Conservation (phyloP, 2,113 vertebrate genomes). For the Sinocyclocheilus rhinocerous region DNA sequence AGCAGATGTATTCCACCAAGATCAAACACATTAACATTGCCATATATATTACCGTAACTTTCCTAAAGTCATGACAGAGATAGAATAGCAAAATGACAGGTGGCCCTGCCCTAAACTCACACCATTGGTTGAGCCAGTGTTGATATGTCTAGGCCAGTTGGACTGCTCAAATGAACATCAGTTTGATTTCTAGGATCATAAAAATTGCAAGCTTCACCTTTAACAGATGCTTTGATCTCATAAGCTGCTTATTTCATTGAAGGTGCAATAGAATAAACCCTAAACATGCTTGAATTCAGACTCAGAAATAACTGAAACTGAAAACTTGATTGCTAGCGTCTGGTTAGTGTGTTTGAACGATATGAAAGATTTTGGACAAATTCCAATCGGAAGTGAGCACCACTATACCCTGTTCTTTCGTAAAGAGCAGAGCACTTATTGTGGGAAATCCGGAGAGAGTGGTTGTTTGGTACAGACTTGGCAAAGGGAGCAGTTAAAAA, state of each 20-base stretch:
- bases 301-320: not conserved
- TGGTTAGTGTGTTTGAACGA: not conserved
- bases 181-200: no score
- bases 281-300: not conserved
- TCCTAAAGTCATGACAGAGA: no score
- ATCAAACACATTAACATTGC: no score
- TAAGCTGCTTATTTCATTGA: not conserved
- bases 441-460: not conserved
- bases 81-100: not conserved
- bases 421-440: not conserved
- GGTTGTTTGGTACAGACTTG: not conserved
- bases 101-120: not conserved
- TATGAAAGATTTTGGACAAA: not conserved
- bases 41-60: no score
- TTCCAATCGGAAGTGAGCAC: not conserved
- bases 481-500: not conserved
- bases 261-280: not conserved
- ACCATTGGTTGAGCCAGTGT: no score
- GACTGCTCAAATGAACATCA: not conserved
- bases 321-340: not conserved
- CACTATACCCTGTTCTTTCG: not conserved
- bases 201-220: not conserved
- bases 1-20: no score
- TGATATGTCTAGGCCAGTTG: no score
- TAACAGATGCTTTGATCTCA: not conserved